These are phyloP conservation scores for Anableps anableps DNA, from an alignment of 2,797 vertebrate species.

Conservation along the genomic window DNA sequence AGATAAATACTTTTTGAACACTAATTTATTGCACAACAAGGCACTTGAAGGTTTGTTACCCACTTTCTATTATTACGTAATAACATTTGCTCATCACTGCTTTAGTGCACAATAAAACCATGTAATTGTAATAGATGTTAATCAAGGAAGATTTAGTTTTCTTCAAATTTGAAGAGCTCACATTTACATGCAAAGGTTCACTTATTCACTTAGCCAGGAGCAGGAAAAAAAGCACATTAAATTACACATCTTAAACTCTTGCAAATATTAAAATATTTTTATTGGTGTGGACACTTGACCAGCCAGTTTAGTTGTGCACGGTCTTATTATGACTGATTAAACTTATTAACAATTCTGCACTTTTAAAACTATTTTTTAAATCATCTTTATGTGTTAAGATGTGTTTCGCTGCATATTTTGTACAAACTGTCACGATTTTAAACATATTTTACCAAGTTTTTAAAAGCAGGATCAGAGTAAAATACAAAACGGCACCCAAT, in stretches of 20 bases:
- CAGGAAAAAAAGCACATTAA: not conserved
- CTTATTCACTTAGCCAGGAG: not conserved
- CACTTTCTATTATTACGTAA: conserved; percentile 3
- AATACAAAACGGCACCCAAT: not conserved
- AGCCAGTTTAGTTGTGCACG: not conserved
- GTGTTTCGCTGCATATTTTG: not conserved
- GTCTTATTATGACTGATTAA: not conserved
- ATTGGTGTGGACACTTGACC: not conserved
- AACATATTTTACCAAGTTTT: not conserved
- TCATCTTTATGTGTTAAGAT: not conserved
- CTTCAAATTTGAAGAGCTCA: not conserved
- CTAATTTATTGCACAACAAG: not conserved
- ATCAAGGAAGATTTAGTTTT: not conserved
- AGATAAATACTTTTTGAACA: not conserved
- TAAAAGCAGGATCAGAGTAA: not conserved
- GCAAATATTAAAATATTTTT: not conserved
- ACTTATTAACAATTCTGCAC: not conserved
- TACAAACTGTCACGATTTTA: not conserved
- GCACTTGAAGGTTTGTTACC: not conserved
- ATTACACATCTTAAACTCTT: not conserved
- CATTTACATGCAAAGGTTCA: not conserved
- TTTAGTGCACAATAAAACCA: not conserved
- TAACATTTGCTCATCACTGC: not conserved
- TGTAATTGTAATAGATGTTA: not conserved
- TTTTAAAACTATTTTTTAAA: not conserved